Base-by-base conservation (phyloP, 2,113 vertebrate species). In the Megaleporinus macrocephalus region DNA sequence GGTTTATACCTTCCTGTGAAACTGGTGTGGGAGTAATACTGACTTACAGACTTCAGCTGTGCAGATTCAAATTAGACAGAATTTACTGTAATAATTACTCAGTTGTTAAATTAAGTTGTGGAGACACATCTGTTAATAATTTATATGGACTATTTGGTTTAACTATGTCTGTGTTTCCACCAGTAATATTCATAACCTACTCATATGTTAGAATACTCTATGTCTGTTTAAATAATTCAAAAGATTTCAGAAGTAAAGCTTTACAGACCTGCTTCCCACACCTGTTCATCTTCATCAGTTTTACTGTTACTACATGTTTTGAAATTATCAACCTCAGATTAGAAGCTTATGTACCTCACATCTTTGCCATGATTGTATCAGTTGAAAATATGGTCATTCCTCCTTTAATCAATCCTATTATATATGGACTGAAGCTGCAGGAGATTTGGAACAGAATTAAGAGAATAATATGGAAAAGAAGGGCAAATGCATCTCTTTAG, bases 391-490 rank as follows among this genome's bases (percentile, higher is more conserved):
- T 72, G 12, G 9, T 80, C 11, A 33, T 80, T 62, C 36, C 78
- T 49, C 78, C 78, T 29, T 26, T 80, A 26, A 9, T 80, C 26
- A 80, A 80, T n/a, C n/a, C n/a, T n/a, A n/a, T n/a, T n/a, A n/a
- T n/a, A n/a, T n/a, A n/a, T n/a, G n/a, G n/a, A n/a, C n/a, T n/a
- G n/a, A n/a, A n/a, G n/a, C n/a, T n/a, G n/a, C n/a, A n/a, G n/a
- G n/a, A n/a, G n/a, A n/a, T 62, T 57, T 77, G 13, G 18, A 30
- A 51, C 6, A 51, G 61, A 18, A 51, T 77, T 11, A 79, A 41
- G 9, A 79, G 9, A 44, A 15, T 78, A 9, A 29, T 70, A 26
- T 70, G 76, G 26, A 78, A 68, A 33, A 66, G n/a, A 27, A 47
- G 16, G 29, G 29, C 16, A 27, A 0, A 49, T 1, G 15, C 20